Conservation (phyloP, 2,797 vertebrate genomes). For the Neoniphon sammara region DNA sequence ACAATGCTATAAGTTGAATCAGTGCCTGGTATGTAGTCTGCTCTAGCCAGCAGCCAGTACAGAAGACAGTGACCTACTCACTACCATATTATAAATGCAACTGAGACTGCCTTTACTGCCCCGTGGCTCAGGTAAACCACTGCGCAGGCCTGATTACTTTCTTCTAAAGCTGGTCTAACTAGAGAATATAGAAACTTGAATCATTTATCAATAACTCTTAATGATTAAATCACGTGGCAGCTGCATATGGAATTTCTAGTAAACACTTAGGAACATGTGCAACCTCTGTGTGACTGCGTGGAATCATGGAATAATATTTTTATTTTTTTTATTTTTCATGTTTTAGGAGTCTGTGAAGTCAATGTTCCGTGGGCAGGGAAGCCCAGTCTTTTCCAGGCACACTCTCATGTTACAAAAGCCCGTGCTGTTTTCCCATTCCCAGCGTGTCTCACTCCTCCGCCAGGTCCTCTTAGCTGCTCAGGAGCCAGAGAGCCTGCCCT, state of each 20-base stretch:
- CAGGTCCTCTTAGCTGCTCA: conserved; percentile 53
- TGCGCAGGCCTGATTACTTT: background rate
- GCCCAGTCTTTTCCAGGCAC: conserved; percentile 67
- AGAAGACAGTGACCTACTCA: background rate
- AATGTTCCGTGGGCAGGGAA: conserved; percentile 62
- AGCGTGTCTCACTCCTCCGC: conserved; percentile 39
- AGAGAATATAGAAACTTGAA: background rate
- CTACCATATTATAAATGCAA: background rate
- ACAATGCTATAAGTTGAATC: background rate
- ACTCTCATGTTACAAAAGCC: conserved; percentile 55
- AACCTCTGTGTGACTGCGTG: conserved; percentile 5
- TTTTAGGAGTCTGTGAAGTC: conserved; percentile 69
- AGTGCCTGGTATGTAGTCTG: conserved; percentile 1
- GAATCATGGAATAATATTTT: conserved; percentile 35
- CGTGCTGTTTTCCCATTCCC: conserved; percentile 45
- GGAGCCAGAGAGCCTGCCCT: conserved; percentile 51
- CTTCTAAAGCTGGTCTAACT: background rate
- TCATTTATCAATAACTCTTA: conserved; percentile 21
- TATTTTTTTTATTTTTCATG: conserved; percentile 53
- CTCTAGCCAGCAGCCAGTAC: conserved; percentile 1
- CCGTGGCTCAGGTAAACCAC: conserved; percentile 1
- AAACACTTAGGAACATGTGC: conserved; percentile 28
- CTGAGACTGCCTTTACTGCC: background rate
- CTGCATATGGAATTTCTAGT: conserved; percentile 30
- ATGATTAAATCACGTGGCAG: conserved; percentile 15